Evolutionary conservation across 2,113 vertebrate genomes (phyloP).

Genomic region (Neofelis nebulosa): DNA sequence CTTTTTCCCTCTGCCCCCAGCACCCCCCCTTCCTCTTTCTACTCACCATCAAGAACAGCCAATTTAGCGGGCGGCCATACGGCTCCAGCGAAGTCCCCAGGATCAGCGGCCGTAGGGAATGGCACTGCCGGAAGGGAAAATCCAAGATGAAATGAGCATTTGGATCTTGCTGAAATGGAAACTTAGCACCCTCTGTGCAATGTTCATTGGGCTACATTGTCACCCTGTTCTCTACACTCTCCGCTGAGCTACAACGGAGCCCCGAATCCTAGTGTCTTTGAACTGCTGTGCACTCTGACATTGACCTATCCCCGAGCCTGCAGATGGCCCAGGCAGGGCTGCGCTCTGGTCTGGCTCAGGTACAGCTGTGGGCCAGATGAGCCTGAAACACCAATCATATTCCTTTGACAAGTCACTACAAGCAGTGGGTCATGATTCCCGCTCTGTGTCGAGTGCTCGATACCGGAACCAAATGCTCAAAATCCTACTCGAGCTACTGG

Average conservation of each 20-base stretch:
- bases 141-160: slow-evolving; percentile 66
- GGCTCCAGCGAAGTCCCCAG: slow-evolving; percentile 34
- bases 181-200: slow-evolving; percentile 46
- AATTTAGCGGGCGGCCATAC: slow-evolving; percentile 54
- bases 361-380: not conserved
- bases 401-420: not conserved
- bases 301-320: not conserved
- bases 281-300: not conserved
- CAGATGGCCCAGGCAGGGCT: not conserved
- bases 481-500: not conserved
- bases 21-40: slow-evolving; percentile 30
- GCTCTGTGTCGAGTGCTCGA: not conserved
- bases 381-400: not conserved
- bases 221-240: slow-evolving; percentile 52
- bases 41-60: slow-evolving; percentile 72
- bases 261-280: slow-evolving; percentile 29
- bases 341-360: not conserved
- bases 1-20: slow-evolving; percentile 62
- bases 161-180: slow-evolving; percentile 37
- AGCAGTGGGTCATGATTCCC: not conserved
- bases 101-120: slow-evolving; percentile 58
- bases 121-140: slow-evolving; percentile 48
- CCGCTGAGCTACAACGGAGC: slow-evolving; percentile 29
- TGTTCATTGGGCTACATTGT: slow-evolving; percentile 46
- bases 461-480: not conserved